Evolutionary conservation across 2,888 invertebrate species (phyloP).

Genomic region (Rhorus exstirpatorius): DNA sequence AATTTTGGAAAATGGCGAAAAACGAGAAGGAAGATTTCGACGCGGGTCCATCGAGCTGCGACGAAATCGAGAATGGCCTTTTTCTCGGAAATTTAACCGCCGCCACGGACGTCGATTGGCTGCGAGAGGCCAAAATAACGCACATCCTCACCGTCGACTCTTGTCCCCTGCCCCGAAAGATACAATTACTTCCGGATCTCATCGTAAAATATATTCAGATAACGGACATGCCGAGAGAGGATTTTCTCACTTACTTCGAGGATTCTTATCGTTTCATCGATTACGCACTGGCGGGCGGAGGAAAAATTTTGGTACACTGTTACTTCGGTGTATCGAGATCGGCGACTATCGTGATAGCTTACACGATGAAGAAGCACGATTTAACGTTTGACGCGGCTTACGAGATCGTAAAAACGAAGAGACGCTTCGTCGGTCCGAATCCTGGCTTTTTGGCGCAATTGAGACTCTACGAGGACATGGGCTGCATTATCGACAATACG

Average conservation of each 20-base stretch:
- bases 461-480: constrained; percentile 93
- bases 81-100: constrained; percentile 92
- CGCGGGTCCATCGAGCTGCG: constrained; percentile 88
- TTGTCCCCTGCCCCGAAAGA: constrained; percentile 92
- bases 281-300: constrained; percentile 88
- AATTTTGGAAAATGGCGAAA: constrained; percentile 77
- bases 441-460: constrained; percentile 93
- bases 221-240: constrained; percentile 94
- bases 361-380: constrained; percentile 94
- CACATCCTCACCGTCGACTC: constrained; percentile 94
- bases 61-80: constrained; percentile 87
- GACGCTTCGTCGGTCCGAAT: constrained; percentile 92
- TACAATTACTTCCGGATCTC: constrained; percentile 90
- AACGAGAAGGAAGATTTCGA: constrained; percentile 85
- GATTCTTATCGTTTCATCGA: constrained; percentile 93
- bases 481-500: constrained; percentile 90
- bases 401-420: constrained; percentile 90
- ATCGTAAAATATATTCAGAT: constrained; percentile 92
- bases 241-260: constrained; percentile 93
- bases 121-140: constrained; percentile 90
- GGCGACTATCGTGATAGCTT: constrained; percentile 94
- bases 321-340: constrained; percentile 97
- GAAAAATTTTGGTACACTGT: constrained; percentile 95
- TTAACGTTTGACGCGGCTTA: constrained; percentile 91
- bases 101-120: constrained; percentile 90